These are phyloP conservation scores for Pelosia muscerda DNA, from an alignment of 2,888 invertebrate species.

Conservation along the genomic window DNA sequence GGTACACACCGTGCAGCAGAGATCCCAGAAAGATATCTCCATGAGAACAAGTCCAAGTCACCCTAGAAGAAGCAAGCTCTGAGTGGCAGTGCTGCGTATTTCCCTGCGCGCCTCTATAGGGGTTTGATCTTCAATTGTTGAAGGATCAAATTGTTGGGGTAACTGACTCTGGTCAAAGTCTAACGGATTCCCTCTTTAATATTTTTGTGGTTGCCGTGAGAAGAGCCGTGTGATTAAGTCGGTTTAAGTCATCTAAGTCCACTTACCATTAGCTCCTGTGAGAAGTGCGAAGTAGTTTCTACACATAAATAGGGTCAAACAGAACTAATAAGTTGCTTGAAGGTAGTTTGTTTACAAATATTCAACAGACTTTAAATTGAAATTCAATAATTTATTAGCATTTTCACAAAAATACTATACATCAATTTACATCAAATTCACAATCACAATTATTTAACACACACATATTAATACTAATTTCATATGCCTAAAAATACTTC, in stretches of 20 bases:
- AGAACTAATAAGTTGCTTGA: not conserved
- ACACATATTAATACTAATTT: not conserved
- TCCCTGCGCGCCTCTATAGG: not conserved
- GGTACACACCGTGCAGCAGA: too few species aligned
- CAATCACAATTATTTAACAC: not conserved
- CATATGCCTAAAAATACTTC: constrained; percentile 3
- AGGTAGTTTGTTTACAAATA: not conserved
- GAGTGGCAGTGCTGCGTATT: not conserved
- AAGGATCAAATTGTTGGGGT: too few species aligned
- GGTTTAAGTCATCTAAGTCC: not conserved
- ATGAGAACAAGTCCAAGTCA: not conserved
- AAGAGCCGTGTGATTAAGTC: not conserved
- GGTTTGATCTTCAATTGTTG: not conserved
- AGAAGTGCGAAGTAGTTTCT: too few species aligned
- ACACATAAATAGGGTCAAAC: not conserved
- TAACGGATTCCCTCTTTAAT: not conserved
- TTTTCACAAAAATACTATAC: not conserved
- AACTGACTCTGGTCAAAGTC: too few species aligned
- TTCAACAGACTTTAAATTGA: not conserved
- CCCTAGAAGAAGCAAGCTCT: not conserved
- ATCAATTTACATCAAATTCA: not conserved
- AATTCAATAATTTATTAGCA: constrained; percentile 6
- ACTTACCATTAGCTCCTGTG: not conserved
- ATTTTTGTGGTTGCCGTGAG: too few species aligned
- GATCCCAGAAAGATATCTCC: not conserved